Evolutionary conservation across 1,140 invertebrate species (phyloP).

Genomic region (Laodelphax striatellus): DNA sequence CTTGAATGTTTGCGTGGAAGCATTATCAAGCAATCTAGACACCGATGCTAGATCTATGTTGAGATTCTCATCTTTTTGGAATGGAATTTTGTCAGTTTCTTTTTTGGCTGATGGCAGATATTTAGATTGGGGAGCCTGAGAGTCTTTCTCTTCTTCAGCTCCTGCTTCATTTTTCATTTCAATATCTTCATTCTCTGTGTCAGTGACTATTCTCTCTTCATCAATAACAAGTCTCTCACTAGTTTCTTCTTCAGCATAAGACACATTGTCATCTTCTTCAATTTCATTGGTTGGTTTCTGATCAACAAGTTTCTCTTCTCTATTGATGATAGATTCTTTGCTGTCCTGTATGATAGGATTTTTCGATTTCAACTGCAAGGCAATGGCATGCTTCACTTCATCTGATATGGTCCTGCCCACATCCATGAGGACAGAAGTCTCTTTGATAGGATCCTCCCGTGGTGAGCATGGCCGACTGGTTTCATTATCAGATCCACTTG

Average conservation of each 20-base stretch:
- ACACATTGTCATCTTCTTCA: background rate
- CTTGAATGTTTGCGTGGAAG: conserved; percentile 57
- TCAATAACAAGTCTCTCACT: conserved; percentile 40
- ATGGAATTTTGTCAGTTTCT: conserved; percentile 11
- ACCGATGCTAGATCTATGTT: conserved; percentile 56
- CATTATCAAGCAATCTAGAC: conserved; percentile 64
- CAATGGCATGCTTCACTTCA: conserved; percentile 66
- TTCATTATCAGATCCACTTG: background rate
- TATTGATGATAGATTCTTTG: conserved; percentile 38
- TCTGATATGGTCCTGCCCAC: conserved; percentile 39
- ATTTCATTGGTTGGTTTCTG: conserved; percentile 38
- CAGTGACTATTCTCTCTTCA: conserved; percentile 34
- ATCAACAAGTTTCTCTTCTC: conserved; percentile 67
- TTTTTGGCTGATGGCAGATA: conserved; percentile 15
- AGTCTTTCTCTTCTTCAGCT: conserved; percentile 24
- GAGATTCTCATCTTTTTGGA: conserved; percentile 18
- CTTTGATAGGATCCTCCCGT: background rate
- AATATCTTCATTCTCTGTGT: conserved; percentile 39
- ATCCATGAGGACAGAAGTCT: no score
- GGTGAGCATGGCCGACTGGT: background rate
- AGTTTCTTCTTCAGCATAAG: conserved; percentile 31
- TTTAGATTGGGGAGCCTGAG: conserved; percentile 7
- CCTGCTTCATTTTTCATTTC: conserved; percentile 51
- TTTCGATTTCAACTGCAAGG: conserved; percentile 56
- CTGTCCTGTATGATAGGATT: background rate